Base-by-base conservation (phyloP, 2,888 invertebrate species). In the Aricia artaxerxes region DNA sequence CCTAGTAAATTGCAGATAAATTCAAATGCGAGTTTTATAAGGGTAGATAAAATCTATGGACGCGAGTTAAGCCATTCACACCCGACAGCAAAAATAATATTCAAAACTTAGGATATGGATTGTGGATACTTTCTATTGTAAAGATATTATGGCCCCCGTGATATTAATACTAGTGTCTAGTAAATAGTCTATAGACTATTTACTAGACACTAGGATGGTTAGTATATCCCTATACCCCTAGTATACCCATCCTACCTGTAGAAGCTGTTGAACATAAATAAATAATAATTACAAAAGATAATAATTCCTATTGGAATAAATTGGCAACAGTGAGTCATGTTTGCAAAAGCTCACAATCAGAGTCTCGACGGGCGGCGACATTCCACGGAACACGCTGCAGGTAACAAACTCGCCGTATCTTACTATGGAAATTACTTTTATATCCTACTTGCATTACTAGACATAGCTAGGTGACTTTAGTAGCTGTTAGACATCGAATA, bases 261-360 rank as follows among this genome's bases (percentile, higher is more conserved):
- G 64, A 31, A 24, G 31, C 61, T 9, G 7, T 31, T 64, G 31
- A 64, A 31, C 0, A 6, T 31, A 31, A 49, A 49, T 11, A 49
- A 49, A 57, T 16, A 49, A 57, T 16, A 16, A 57, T 57, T 57
- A 16, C 57, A 57, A 38, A 5, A 69, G 35, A 16, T 38, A 38
- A 35, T 16, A 13, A 53, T 31, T 53, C 31, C 6, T 57, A 35
- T 57, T 53, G 11, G 57, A 73, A 60, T 78, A 80, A 79, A 79
- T 79, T 80, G 75, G 78, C 79, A 85, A 84, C 85, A 85, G 86
- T 90, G 90, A 92, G 84, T 91, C 92, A 92, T 88, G 84, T 90
- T 90, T 88, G 89, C 87, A 89, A 90, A 92, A 90, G 90, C 89
- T 57, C 9, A 91, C 89, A 92, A 91, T 90, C 89, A 87, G 90